phyloP scores from a whole-genome alignment of 2,113 vertebrate species.

The Toxostoma redivivum region DNA sequence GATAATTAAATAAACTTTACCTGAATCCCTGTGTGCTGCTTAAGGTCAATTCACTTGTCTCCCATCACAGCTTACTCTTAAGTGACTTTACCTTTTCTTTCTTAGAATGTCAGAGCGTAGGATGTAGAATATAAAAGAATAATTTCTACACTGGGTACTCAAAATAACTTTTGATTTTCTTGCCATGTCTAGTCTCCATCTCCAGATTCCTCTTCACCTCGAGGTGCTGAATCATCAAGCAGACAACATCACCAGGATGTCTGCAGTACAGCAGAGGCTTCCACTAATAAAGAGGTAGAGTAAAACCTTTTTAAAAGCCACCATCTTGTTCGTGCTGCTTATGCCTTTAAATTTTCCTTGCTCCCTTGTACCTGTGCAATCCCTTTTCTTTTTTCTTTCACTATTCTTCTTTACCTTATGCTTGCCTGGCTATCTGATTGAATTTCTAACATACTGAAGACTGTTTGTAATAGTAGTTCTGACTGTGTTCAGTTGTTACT shows the following conservation, averaged over 20 bases:
- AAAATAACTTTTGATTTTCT: conserved; percentile 24
- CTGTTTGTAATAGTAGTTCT: neutral
- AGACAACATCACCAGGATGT: conserved; percentile 79
- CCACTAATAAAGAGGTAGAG: conserved; percentile 88
- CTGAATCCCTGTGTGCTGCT: neutral
- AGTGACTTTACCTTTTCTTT: neutral
- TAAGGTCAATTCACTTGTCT: neutral
- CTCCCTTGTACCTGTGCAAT: neutral
- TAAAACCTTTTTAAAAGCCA: neutral
- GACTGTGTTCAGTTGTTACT: neutral
- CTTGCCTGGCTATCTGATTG: neutral
- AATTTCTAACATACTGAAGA: neutral
- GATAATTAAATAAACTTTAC: neutral
- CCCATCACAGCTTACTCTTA: neutral
- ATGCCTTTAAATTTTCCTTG: neutral
- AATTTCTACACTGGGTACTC: neutral
- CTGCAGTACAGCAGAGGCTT: conserved; percentile 76
- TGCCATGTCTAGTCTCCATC: conserved; percentile 81
- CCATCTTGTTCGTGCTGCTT: neutral
- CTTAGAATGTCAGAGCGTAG: neutral
- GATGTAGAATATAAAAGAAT: neutral
- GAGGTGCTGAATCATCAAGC: conserved; percentile 88
- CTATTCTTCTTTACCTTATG: neutral
- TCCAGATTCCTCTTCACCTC: conserved; percentile 85
- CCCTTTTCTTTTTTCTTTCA: neutral